Evolutionary conservation across 2,888 invertebrate genomes (phyloP), one percentile per base, ranked within the genome.

Genomic region (Helicoverpa assulta): DNA sequence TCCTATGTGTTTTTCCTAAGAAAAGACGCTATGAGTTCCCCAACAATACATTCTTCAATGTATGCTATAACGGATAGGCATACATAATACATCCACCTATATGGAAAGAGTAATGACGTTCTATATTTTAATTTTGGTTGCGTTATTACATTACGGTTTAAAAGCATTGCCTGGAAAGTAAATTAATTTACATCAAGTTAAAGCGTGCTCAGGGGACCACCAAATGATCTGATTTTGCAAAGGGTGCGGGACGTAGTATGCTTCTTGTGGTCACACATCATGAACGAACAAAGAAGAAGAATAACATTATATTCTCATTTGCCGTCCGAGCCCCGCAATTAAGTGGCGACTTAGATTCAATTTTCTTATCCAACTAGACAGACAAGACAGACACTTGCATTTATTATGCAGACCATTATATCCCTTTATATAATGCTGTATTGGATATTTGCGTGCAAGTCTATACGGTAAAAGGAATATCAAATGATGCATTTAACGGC

Each of bases 401-500:
- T 81, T 70, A 73, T 71, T 62, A 82, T 78, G 65, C 69, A 80
- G 70, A 57, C 47, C 52, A 37, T 65, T 57, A 66, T 73, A 51
- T 55, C 19, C 26, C 21, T 53, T 43, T 37, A 29, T 40, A 70
- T 53, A 64, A 76, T 60, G 56, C 26, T 16, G 72, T 85, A 81
- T 84, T 75, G 73, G 81, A 79, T 70, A 80, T 82, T 90, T 85
- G 88, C 91, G 90, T 91, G 90, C 85, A 83, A 75, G 82, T 78
- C 79, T 64, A 81, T 81, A 75, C 81, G 82, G 81, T 81, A 91
- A 90, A 91, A 82, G 83, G 91, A 94, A 92, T 93, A 89, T 84
- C 88, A 83, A 93, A 93, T 92, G 90, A 91, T 85, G 88, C 89
- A 90, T 90, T 92, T 88, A 90, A 88, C 83, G 86, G 78, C 84